Evolutionary conservation across 2,888 invertebrate genomes (phyloP).

Genomic region (Platycnemis pennipes): DNA sequence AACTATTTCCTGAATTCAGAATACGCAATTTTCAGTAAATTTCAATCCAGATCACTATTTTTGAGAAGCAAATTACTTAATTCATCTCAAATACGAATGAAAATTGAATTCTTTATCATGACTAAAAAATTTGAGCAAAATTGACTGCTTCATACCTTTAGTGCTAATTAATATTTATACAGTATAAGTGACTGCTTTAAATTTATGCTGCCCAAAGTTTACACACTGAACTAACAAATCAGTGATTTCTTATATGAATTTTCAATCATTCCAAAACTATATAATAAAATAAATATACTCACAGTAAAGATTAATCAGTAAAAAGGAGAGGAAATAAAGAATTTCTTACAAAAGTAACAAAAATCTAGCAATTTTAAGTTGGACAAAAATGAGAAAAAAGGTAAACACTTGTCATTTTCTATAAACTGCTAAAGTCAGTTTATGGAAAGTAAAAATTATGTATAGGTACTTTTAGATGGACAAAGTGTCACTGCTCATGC

Average conservation of each 20-base stretch:
- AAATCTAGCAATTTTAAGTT: neutral
- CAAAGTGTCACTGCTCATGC: neutral
- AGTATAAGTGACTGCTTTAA: conserved; percentile 36
- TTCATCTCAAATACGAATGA: neutral
- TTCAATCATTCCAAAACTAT: too few species aligned
- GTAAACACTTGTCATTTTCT: neutral
- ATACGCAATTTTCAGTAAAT: neutral
- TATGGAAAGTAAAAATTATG: neutral
- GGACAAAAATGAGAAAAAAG: neutral
- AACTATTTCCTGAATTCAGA: neutral
- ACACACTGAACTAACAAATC: neutral
- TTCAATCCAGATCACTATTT: neutral
- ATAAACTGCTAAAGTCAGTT: neutral
- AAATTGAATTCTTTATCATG: neutral
- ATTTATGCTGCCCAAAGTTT: neutral
- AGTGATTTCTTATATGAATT: neutral
- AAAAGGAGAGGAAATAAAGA: neutral
- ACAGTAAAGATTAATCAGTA: neutral
- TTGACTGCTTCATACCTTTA: neutral
- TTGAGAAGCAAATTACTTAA: neutral
- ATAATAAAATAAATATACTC: neutral
- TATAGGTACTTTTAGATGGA: neutral
- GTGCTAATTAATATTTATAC: conserved; percentile 5
- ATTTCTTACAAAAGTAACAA: neutral
- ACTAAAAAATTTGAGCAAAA: conserved; percentile 20